These are phyloP conservation scores for Ameiurus melas DNA, from an alignment of 2,113 vertebrate genomes.

Conservation along the genomic window DNA sequence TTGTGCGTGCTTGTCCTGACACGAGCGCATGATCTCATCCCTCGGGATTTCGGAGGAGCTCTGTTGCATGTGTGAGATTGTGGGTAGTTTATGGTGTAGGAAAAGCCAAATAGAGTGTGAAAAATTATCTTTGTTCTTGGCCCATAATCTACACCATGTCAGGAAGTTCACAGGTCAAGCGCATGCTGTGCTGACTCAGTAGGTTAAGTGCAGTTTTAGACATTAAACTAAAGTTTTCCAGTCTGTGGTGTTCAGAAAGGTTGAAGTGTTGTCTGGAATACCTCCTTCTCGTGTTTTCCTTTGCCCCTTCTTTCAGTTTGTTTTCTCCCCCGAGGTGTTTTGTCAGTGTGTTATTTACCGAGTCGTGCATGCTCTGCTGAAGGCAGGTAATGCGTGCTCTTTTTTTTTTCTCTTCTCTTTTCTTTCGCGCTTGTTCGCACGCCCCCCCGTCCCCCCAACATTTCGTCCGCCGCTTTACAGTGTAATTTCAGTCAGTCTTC, in stretches of 20 bases:
- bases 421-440: too few relatives aligned
- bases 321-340: slow-evolving; percentile 13
- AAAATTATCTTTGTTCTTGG: not conserved
- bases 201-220: not conserved
- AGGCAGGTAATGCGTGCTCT: not conserved
- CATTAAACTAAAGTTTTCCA: not conserved
- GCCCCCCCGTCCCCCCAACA: too few relatives aligned
- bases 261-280: not conserved
- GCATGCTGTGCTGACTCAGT: not conserved
- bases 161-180: not conserved
- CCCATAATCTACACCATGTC: not conserved
- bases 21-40: slow-evolving; percentile 50
- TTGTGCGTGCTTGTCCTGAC: slow-evolving; percentile 42
- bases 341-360: slow-evolving; percentile 14
- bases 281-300: not conserved
- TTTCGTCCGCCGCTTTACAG: not conserved
- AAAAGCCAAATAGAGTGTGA: not conserved
- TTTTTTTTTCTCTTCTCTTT: too few relatives aligned
- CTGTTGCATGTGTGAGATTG: not conserved
- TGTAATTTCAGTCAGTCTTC: not conserved
- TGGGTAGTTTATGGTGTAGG: not conserved
- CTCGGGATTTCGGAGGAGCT: slow-evolving; percentile 23
- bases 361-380: slow-evolving; percentile 14
- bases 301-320: not conserved
- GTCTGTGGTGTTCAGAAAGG: not conserved